A percentile compares a stretch with the other conserved stretches of the same genome.
Conservation (phyloP, 1,140 invertebrate species). For the Leucophenga varia region DNA sequence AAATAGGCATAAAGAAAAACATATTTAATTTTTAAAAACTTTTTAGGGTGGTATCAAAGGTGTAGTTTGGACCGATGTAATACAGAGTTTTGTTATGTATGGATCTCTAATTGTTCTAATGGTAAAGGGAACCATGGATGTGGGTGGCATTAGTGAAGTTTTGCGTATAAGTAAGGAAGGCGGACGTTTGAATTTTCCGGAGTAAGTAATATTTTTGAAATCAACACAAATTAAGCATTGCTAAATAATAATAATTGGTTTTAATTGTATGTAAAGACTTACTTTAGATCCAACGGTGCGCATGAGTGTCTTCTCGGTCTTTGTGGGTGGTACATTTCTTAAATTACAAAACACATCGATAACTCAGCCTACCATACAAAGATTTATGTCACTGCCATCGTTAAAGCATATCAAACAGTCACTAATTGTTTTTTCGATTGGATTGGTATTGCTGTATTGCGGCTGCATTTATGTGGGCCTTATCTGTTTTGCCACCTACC, state of each 20-base stretch:
- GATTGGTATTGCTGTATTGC: conserved; percentile 63
- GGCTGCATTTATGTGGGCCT: conserved; percentile 73
- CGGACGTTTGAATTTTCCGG: conserved; percentile 73
- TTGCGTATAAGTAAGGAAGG: conserved; percentile 71
- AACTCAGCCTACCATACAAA: conserved; percentile 82
- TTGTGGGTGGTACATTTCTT: conserved; percentile 78
- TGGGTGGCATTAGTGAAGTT: conserved; percentile 75
- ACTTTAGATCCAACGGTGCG: conserved; percentile 68
- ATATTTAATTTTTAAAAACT: too few species aligned
- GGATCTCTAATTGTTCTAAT: conserved; percentile 77
- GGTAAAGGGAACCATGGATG: conserved; percentile 76
- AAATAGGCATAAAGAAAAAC: too few species aligned
- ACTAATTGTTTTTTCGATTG: conserved; percentile 63
- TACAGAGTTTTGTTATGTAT: conserved; percentile 84
- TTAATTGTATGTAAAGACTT: conserved; percentile 57
- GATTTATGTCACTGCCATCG: conserved; percentile 64
- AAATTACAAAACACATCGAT: conserved; percentile 83
- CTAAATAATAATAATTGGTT: not conserved
- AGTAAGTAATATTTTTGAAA: conserved; percentile 61
- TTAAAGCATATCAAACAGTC: conserved; percentile 44
- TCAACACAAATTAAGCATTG: not conserved
- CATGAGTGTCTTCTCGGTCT: conserved; percentile 75
- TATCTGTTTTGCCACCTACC: conserved; percentile 75
- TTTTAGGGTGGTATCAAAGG: conserved; percentile 82
- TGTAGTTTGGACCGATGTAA: conserved; percentile 90